Evolutionary conservation across 2,797 vertebrate genomes (phyloP).

Genomic region (Hydrolagus colliei): DNA sequence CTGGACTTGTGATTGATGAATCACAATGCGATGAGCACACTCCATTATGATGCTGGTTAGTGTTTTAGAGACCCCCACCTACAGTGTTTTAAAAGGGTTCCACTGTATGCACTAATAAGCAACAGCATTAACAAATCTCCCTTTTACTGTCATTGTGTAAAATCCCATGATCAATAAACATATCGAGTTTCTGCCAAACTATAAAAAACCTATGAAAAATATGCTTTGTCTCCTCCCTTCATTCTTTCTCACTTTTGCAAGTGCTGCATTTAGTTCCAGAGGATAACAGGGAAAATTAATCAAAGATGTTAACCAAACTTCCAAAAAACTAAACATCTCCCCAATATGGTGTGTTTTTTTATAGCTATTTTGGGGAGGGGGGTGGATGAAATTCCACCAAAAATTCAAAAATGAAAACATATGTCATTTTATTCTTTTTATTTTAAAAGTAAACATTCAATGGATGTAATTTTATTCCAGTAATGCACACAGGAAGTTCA

Average conservation of each 20-base stretch:
- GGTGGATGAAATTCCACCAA: neutral
- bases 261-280: neutral
- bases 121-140: too few species aligned
- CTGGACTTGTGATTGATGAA: too few species aligned
- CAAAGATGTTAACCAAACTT: slow-evolving; percentile 5
- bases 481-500: neutral
- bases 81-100: too few species aligned
- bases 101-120: too few species aligned
- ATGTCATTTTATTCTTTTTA: neutral
- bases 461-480: neutral
- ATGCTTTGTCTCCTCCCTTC: neutral
- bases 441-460: neutral
- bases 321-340: neutral
- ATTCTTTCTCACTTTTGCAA: neutral
- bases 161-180: too few species aligned
- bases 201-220: neutral
- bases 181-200: too few species aligned
- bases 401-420: neutral
- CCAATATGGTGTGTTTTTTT: slow-evolving; percentile 8
- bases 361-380: neutral
- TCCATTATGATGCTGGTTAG: too few species aligned
- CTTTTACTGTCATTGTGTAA: too few species aligned
- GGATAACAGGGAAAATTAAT: neutral
- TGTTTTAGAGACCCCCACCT: too few species aligned
- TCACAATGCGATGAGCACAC: too few species aligned